A percentile compares a stretch with the other conserved stretches of the same genome.
These are phyloP conservation scores for Cephus sareptanus DNA, from an alignment of 2,888 invertebrate genomes.

Conservation along the genomic window DNA sequence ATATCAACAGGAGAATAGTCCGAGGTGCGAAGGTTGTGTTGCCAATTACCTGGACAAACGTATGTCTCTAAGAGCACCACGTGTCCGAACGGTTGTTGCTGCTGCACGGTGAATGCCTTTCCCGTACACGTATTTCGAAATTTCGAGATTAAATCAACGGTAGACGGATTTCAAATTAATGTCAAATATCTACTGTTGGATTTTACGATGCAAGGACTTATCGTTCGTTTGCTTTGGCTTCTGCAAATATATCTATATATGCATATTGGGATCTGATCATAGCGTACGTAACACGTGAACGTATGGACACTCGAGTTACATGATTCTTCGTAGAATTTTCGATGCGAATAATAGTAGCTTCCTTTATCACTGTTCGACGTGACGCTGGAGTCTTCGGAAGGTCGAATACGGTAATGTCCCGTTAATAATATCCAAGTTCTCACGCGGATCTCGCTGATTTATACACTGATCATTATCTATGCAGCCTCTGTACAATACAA, in stretches of 20 bases:
- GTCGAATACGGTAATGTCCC: slow-evolving; percentile 42
- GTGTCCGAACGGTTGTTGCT: not conserved
- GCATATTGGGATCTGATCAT: not conserved
- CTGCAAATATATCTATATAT: not conserved
- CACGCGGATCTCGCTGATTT: slow-evolving; percentile 42
- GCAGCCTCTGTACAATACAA: slow-evolving; percentile 41
- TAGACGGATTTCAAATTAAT: slow-evolving; percentile 13
- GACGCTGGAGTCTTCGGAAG: slow-evolving; percentile 20
- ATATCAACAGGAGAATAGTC: not conserved
- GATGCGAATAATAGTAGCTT: slow-evolving; percentile 27
- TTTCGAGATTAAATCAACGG: not conserved
- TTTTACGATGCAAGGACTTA: not conserved
- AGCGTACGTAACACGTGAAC: not conserved
- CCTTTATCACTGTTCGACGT: not conserved
- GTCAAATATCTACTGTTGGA: not conserved
- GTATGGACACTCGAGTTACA: not conserved
- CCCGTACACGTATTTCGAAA: not conserved
- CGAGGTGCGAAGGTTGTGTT: slow-evolving; percentile 30
- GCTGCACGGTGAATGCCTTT: slow-evolving; percentile 1
- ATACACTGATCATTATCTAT: slow-evolving; percentile 44
- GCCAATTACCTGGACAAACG: slow-evolving; percentile 25
- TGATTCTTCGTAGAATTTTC: slow-evolving; percentile 22
- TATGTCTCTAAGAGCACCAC: not conserved
- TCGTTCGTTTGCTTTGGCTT: not conserved
- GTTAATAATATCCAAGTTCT: slow-evolving; percentile 41